Conservation (phyloP, 2,797 vertebrate species). For the Sebastiscus tertius region DNA sequence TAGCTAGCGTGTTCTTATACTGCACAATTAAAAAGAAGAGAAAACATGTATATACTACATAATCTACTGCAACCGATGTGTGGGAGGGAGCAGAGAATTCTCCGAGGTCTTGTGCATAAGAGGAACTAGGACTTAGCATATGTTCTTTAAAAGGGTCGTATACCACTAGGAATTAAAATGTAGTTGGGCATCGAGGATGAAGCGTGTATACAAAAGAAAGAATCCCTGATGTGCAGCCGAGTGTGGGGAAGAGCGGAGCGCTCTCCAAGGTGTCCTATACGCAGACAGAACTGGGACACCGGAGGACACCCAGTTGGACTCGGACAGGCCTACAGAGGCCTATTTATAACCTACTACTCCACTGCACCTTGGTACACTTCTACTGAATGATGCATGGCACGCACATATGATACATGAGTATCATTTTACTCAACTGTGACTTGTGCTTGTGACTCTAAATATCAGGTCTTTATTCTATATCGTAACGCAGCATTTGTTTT, state of each 20-base stretch:
- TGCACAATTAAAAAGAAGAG: background rate
- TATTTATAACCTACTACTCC: conserved; percentile 64
- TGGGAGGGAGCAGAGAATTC: conserved; percentile 12
- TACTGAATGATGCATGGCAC: conserved; percentile 52
- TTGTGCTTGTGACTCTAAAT: conserved; percentile 5
- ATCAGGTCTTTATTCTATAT: background rate
- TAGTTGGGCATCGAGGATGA: background rate
- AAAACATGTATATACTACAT: background rate
- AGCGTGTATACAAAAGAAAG: conserved; percentile 8
- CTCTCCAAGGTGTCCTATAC: conserved; percentile 62
- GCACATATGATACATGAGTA: conserved; percentile 12
- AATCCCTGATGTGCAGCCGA: conserved; percentile 41
- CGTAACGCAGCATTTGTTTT: background rate
- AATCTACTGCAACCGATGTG: background rate
- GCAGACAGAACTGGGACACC: conserved; percentile 75
- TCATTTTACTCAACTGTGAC: conserved; percentile 22
- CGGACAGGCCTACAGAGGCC: conserved; percentile 44
- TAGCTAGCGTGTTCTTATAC: background rate
- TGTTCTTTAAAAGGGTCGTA: conserved; percentile 18
- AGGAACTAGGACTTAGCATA: conserved; percentile 23
- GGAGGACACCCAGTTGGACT: conserved; percentile 64
- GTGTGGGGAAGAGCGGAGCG: conserved; percentile 33
- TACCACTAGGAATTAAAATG: conserved; percentile 26
- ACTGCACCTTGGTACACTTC: conserved; percentile 42
- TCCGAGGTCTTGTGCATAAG: conserved; percentile 13